Conservation (phyloP, 2,797 vertebrate species). For the Luscinia megarhynchos region DNA sequence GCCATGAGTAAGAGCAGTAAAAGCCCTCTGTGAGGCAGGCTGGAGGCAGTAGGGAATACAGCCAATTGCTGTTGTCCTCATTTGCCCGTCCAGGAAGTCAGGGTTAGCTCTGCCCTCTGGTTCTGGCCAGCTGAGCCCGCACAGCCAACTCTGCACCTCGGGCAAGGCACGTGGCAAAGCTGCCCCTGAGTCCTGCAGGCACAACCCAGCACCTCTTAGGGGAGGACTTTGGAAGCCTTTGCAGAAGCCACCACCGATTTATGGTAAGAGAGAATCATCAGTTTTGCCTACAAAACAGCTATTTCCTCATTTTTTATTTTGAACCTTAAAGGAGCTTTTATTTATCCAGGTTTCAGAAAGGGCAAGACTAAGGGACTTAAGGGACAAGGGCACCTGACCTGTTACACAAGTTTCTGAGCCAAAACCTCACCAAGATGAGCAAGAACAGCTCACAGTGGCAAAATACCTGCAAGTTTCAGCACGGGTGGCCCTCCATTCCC, state of each 20-base stretch:
- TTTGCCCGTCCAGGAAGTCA: neutral
- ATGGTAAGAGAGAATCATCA: rapidly evolving
- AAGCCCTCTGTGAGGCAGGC: neutral
- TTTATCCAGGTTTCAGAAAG: neutral
- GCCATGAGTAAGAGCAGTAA: neutral
- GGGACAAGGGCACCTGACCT: neutral
- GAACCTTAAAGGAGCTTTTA: neutral
- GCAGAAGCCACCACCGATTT: neutral
- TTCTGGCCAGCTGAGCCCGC: neutral
- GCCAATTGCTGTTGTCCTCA: neutral
- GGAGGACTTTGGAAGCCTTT: neutral
- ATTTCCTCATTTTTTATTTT: neutral
- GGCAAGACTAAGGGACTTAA: neutral
- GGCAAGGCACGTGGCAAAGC: neutral
- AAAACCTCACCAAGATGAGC: neutral
- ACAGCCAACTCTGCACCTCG: rapidly evolving
- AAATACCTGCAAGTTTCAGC: neutral
- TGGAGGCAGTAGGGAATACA: neutral
- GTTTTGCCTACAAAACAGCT: neutral
- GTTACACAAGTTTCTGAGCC: neutral
- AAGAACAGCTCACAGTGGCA: neutral
- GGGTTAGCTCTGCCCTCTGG: neutral
- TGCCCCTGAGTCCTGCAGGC: rapidly evolving
- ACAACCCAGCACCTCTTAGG: neutral
- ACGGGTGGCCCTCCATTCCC: neutral